phyloP scores from a whole-genome alignment of 92 coral and sea anemone species.

The Parazoanthus darwini region DNA sequence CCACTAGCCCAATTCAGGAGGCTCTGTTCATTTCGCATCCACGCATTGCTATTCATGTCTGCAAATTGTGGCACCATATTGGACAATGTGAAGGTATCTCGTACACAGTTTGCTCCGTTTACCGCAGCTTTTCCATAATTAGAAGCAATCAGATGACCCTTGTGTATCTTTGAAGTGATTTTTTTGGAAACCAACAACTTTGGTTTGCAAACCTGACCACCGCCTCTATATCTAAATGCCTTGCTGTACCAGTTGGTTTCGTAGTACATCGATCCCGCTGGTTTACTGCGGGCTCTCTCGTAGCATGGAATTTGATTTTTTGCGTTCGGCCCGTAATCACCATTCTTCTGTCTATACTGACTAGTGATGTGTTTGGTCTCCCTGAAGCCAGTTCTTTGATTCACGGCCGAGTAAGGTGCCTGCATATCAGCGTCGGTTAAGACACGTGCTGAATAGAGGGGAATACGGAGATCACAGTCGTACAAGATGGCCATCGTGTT shows the following conservation, averaged over 20 bases:
- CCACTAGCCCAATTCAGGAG: no score
- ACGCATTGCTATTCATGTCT: no score
- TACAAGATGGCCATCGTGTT: background rate
- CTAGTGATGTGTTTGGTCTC: background rate
- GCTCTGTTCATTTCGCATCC: no score
- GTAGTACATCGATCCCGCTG: background rate
- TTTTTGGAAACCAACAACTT: background rate
- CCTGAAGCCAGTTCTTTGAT: background rate
- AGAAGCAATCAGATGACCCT: slow-evolving; percentile 7
- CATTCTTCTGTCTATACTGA: background rate
- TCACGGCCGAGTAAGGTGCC: background rate
- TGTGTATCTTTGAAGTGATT: background rate
- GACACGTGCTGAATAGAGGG: background rate
- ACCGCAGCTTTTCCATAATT: slow-evolving; percentile 8
- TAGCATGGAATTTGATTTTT: background rate
- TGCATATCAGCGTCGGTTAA: background rate
- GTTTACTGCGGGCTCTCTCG: background rate
- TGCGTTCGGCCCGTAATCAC: background rate
- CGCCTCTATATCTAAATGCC: background rate
- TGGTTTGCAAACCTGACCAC: background rate
- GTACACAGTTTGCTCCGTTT: background rate
- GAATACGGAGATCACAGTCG: background rate
- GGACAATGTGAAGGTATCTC: background rate
- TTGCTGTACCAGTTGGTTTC: background rate
- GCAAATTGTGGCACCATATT: no score